Percentiles rank a stretch among this genome's conserved stretches.
Evolutionary conservation across 2,888 invertebrate species (phyloP).

Genomic region (Polydrusus pterygomalis): DNA sequence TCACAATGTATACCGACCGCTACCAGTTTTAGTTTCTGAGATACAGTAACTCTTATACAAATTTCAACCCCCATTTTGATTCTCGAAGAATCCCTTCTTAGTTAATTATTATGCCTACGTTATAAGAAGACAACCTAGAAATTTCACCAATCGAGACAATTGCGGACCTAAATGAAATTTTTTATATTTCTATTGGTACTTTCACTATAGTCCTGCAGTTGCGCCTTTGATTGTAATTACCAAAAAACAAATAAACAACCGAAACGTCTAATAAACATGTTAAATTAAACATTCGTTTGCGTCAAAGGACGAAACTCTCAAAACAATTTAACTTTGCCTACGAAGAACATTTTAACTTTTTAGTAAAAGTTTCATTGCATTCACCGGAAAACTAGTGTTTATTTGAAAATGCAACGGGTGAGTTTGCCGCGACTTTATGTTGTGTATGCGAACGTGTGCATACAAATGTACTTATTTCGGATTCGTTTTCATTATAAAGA

Average conservation of each 20-base stretch:
- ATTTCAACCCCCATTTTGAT: too few species aligned
- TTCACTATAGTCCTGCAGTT: too few species aligned
- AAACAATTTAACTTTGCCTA: slow-evolving; percentile 11
- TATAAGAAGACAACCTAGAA: too few species aligned
- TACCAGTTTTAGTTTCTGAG: too few species aligned
- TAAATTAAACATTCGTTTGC: background rate
- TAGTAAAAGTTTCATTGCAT: background rate
- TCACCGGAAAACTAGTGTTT: background rate
- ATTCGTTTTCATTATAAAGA: too few species aligned
- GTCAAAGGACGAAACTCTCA: background rate
- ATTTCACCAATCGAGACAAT: too few species aligned
- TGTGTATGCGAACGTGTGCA: background rate
- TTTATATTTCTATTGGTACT: too few species aligned
- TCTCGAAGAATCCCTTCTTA: too few species aligned
- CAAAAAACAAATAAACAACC: background rate
- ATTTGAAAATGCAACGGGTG: background rate
- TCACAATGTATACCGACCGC: too few species aligned
- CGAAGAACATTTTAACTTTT: background rate
- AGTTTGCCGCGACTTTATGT: background rate
- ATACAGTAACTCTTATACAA: too few species aligned
- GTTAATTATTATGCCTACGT: too few species aligned
- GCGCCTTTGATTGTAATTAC: background rate
- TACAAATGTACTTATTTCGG: background rate
- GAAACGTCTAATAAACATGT: background rate
- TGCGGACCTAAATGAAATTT: too few species aligned